These are phyloP conservation scores for Corapipo altera DNA, from an alignment of 2,113 vertebrate genomes.

Conservation along the genomic window DNA sequence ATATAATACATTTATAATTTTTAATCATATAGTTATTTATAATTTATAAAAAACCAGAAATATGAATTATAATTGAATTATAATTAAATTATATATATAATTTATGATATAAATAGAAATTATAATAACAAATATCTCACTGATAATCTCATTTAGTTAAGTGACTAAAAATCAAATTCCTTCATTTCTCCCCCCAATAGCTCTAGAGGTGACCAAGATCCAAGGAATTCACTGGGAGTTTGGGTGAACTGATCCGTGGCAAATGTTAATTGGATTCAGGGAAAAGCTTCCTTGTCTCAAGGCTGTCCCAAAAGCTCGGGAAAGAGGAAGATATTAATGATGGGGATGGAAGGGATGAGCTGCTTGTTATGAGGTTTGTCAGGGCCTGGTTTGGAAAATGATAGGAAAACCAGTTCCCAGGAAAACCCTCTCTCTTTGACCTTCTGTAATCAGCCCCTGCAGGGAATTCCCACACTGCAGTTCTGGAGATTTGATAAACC, in stretches of 20 bases:
- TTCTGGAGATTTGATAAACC: background rate
- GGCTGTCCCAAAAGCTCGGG: background rate
- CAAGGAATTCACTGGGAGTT: accelerated
- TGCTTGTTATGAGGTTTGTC: background rate
- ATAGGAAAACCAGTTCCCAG: background rate
- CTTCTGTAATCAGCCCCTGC: background rate
- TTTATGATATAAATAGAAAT: too few relatives aligned
- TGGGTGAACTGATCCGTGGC: background rate
- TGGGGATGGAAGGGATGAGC: background rate
- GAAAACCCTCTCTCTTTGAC: background rate
- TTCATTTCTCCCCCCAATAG: background rate
- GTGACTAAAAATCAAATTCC: background rate
- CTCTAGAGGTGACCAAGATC: background rate
- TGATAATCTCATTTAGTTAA: too few relatives aligned
- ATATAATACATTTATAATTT: too few relatives aligned
- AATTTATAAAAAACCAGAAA: too few relatives aligned
- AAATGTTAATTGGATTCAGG: background rate
- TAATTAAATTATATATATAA: too few relatives aligned
- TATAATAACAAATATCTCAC: background rate
- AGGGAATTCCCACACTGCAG: background rate
- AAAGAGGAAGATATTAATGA: background rate
- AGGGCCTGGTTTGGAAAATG: background rate
- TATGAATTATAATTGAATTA: too few relatives aligned
- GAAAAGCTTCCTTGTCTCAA: background rate
- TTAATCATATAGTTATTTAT: too few relatives aligned